phyloP scores from a whole-genome alignment of 2,113 vertebrate species.

The human region GRCh38 chr4:109930501-109931000 shows the following conservation, averaged over 20 bases:
- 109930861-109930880: not conserved
- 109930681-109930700: not conserved
- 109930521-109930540: not conserved
- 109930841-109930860: not conserved
- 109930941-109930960: constrained; percentile 25
- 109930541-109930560: not conserved
- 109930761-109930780: not conserved
- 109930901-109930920: not conserved
- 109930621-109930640: not conserved
- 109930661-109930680: not conserved
- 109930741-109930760: not conserved
- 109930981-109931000: not conserved
- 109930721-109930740: not conserved
- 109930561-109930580: not conserved
- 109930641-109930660: not conserved
- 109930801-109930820: not conserved
- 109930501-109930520: not conserved
- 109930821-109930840: not conserved
- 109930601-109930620: not conserved
- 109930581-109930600: not conserved
- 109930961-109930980: constrained; percentile 19
- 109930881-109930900: not conserved
- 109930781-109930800: not conserved
- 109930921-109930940: constrained; percentile 2
- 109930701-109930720: not conserved